These are phyloP conservation scores for Helleia helle DNA, from an alignment of 2,888 invertebrate species.

Conservation along the genomic window DNA sequence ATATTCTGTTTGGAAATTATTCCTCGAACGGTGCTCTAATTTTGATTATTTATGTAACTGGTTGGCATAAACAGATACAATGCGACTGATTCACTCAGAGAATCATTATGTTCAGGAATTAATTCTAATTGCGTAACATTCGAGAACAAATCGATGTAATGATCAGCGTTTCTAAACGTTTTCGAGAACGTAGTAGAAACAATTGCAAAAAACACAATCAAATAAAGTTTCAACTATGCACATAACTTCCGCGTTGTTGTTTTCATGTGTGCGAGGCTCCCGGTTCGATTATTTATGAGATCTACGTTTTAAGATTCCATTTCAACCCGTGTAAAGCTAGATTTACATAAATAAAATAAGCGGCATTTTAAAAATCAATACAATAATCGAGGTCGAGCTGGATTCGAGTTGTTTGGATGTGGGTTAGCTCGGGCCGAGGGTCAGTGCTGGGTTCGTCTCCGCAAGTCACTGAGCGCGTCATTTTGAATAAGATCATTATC, in stretches of 20 bases:
- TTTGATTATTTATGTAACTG: constrained; percentile 18
- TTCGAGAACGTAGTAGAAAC: neutral
- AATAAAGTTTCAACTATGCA: constrained; percentile 19
- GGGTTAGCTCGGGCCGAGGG: constrained; percentile 39
- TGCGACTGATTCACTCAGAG: too few species aligned
- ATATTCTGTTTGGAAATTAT: constrained; percentile 35
- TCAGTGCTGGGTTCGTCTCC: neutral
- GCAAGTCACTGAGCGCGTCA: constrained; percentile 14
- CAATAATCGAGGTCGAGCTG: constrained; percentile 50
- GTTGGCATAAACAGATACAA: neutral
- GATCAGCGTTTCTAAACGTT: too few species aligned
- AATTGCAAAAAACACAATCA: constrained; percentile 9
- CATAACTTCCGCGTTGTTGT: constrained; percentile 29
- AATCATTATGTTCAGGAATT: too few species aligned
- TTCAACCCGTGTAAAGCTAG: constrained; percentile 62
- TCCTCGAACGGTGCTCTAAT: constrained; percentile 26
- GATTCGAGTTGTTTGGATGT: constrained; percentile 46
- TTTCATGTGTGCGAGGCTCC: constrained; percentile 27
- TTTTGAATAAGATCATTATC: constrained; percentile 62
- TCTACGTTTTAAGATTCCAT: constrained; percentile 56
- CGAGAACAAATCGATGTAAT: neutral
- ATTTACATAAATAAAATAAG: constrained; percentile 67
- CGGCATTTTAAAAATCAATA: constrained; percentile 52
- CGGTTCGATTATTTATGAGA: constrained; percentile 58
- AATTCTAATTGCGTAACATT: too few species aligned